A percentile compares a stretch with the other conserved stretches of the same genome.
phyloP scores from a whole-genome alignment of 2,888 invertebrate genomes.

The Pterobdella sp. region DNA sequence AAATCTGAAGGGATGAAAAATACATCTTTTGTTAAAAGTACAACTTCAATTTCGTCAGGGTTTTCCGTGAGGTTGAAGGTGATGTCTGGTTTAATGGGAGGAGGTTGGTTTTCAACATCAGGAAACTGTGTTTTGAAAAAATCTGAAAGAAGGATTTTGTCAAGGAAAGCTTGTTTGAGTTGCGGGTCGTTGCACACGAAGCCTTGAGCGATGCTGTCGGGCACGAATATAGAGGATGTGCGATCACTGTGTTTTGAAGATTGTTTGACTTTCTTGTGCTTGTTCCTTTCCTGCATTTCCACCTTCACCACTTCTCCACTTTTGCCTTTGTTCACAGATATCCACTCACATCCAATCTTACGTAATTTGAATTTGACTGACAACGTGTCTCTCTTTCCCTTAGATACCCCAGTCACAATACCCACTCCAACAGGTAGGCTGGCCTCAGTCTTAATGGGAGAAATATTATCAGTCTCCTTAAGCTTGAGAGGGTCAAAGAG shows the following conservation, averaged over 20 bases:
- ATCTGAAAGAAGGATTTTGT: constrained; percentile 20
- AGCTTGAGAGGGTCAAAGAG: background rate
- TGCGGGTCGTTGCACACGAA: constrained; percentile 24
- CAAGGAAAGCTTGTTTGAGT: constrained; percentile 20
- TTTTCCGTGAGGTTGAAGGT: constrained; percentile 17
- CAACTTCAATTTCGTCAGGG: background rate
- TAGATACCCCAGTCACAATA: too few relatives aligned
- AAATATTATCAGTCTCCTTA: background rate
- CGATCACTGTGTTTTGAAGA: background rate
- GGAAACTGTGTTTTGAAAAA: constrained; percentile 17
- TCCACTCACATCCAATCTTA: constrained; percentile 26
- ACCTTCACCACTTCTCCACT: background rate
- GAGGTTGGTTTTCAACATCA: background rate
- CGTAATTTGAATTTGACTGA: constrained; percentile 25
- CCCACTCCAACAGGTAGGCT: background rate
- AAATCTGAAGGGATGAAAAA: constrained; percentile 23
- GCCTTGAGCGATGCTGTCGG: constrained; percentile 25
- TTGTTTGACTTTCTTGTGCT: constrained; percentile 13
- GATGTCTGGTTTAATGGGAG: constrained; percentile 1
- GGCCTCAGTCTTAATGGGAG: background rate
- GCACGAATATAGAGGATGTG: constrained; percentile 19
- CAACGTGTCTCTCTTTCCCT: background rate
- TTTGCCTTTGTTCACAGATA: constrained; percentile 18
- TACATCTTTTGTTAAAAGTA: constrained; percentile 5
- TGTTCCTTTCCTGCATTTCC: background rate